These are phyloP conservation scores for Aphelocoma californica DNA, from an alignment of 2,797 vertebrate species.

Conservation along the genomic window DNA sequence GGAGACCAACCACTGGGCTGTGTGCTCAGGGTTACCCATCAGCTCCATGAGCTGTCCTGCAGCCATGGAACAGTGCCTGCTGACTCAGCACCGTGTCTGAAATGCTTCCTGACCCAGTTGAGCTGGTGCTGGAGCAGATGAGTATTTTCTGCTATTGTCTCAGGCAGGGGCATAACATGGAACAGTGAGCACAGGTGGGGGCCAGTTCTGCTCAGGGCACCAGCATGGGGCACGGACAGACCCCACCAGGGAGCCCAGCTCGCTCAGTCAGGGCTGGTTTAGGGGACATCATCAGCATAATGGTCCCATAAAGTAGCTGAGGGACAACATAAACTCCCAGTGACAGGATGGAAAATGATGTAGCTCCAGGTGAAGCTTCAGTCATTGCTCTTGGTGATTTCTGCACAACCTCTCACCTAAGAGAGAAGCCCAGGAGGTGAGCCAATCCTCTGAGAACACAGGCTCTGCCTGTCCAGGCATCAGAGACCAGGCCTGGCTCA, in stretches of 20 bases:
- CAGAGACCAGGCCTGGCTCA: not conserved
- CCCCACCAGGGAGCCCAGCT: not conserved
- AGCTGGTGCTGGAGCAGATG: not conserved
- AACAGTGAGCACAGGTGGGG: not conserved
- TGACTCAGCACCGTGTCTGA: not conserved
- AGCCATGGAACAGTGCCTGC: not conserved
- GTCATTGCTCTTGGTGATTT: not conserved
- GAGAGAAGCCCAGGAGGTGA: not conserved
- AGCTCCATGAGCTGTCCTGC: not conserved
- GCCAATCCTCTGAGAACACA: rapidly evolving
- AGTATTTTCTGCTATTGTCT: not conserved
- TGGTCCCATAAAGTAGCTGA: not conserved
- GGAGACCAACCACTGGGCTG: not conserved
- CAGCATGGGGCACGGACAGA: not conserved
- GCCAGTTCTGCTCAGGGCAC: not conserved
- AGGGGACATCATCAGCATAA: not conserved
- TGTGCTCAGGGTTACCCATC: not conserved
- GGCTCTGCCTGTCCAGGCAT: not conserved
- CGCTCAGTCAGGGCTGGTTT: not conserved
- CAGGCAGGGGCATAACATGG: not conserved
- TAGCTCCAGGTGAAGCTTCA: not conserved
- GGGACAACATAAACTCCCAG: not conserved
- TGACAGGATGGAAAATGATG: not conserved
- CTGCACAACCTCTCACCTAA: not conserved
- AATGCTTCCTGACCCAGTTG: not conserved